A percentile compares a stretch with the other conserved stretches of the same genome.
Evolutionary conservation across 30 jellyfish, hydroid and myxozoan species (phyloP).

Genomic region (Cassiopea xamachana): DNA sequence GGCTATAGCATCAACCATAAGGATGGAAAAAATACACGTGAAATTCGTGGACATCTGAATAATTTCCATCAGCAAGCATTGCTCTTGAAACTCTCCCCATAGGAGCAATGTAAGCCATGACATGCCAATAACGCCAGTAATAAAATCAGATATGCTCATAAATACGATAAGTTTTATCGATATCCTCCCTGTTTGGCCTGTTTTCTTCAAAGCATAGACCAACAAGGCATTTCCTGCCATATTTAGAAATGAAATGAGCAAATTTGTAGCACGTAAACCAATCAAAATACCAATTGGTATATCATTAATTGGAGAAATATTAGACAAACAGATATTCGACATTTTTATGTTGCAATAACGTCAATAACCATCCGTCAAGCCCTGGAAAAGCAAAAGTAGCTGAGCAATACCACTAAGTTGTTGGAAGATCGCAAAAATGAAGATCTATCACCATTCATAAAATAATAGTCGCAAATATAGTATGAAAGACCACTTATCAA

Average conservation of each 20-base stretch:
- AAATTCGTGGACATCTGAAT: background rate
- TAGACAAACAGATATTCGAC: background rate
- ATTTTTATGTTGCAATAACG: background rate
- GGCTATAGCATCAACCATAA: constrained; percentile 16
- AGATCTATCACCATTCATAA: no score
- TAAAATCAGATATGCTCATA: constrained; percentile 31
- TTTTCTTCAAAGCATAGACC: constrained; percentile 24
- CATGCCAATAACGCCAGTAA: constrained; percentile 1
- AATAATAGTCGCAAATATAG: background rate
- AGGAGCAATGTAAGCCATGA: background rate
- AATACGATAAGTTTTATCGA: constrained; percentile 16
- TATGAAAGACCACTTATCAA: no score
- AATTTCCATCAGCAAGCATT: background rate
- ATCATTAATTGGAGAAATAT: background rate
- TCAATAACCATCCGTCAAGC: background rate
- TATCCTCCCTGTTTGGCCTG: constrained; percentile 13
- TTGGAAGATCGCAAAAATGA: background rate
- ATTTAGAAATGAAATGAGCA: constrained; percentile 16
- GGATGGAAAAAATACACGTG: background rate
- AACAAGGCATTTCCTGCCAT: constrained; percentile 6
- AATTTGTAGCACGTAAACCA: background rate
- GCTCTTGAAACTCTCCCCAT: background rate
- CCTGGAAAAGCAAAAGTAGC: background rate
- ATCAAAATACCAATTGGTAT: background rate
- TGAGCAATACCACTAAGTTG: background rate